Evolutionary conservation across 2,797 vertebrate genomes (phyloP).

Genomic region (Carapus acus): DNA sequence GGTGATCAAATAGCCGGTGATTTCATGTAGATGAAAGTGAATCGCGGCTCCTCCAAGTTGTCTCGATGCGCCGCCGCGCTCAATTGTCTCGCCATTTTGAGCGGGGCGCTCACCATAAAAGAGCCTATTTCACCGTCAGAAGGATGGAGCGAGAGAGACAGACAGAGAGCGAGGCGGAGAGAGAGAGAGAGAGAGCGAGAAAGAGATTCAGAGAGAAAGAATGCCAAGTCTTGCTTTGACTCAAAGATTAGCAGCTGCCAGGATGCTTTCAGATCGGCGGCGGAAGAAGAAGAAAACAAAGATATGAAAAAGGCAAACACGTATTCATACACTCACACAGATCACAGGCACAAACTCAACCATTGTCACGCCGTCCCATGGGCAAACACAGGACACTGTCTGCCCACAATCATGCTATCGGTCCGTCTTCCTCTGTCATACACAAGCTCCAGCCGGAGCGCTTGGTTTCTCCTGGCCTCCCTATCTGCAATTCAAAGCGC

Average conservation of each 20-base stretch:
- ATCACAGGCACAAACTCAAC: conserved; percentile 17
- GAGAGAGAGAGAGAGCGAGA: too few species aligned
- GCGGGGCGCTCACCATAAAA: conserved; percentile 48
- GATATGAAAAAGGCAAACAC: conserved; percentile 12
- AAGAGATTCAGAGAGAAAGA: not conserved
- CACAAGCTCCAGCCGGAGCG: conserved; percentile 43
- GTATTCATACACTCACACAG: conserved; percentile 26
- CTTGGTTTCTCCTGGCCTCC: conserved; percentile 53
- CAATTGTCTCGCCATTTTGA: conserved; percentile 53
- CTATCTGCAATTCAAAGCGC: conserved; percentile 67
- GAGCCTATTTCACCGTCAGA: conserved; percentile 54
- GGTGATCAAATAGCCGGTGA: conserved; percentile 57
- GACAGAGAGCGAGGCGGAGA: conserved; percentile 6
- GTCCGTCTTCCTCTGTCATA: not conserved
- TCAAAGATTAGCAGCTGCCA: conserved; percentile 63
- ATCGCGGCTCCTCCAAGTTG: conserved; percentile 56
- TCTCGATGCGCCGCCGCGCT: conserved; percentile 53
- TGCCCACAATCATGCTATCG: conserved; percentile 19
- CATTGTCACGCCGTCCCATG: too few species aligned
- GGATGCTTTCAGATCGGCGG: conserved; percentile 41
- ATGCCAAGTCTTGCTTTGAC: conserved; percentile 49
- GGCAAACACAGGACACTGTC: not conserved
- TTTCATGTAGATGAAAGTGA: conserved; percentile 64
- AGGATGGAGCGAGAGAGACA: conserved; percentile 50
- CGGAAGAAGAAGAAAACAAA: conserved; percentile 4